phyloP scores from a whole-genome alignment of 2,888 invertebrate species.

The Crematogaster levior region DNA sequence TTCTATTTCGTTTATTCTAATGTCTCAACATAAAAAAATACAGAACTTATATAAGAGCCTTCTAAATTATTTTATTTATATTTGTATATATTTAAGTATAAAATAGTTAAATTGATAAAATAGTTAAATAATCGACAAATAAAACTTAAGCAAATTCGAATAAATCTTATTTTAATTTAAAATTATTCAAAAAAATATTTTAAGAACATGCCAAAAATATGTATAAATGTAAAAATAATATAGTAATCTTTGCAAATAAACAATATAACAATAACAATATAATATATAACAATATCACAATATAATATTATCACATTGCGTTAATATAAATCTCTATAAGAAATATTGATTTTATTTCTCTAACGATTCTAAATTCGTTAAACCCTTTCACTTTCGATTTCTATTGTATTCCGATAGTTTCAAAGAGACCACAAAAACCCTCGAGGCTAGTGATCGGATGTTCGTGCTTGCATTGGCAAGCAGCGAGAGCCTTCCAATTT shows the following conservation, averaged over 20 bases:
- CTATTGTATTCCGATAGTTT: slow-evolving; percentile 50
- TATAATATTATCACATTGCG: background rate
- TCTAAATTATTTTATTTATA: too few species aligned
- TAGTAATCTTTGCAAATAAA: background rate
- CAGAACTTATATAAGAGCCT: background rate
- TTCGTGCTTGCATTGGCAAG: slow-evolving; percentile 67
- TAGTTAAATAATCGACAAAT: too few species aligned
- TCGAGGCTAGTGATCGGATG: slow-evolving; percentile 25
- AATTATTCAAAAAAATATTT: background rate
- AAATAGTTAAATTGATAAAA: too few species aligned
- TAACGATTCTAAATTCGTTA: background rate
- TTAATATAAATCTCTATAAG: background rate
- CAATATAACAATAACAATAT: too few species aligned
- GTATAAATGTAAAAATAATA: too few species aligned
- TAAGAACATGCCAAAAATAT: background rate
- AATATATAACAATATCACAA: too few species aligned
- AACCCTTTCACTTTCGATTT: background rate
- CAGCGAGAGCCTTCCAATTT: slow-evolving; percentile 81
- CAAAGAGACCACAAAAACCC: slow-evolving; percentile 27
- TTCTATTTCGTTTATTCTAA: background rate
- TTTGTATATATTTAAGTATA: too few species aligned
- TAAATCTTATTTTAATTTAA: background rate
- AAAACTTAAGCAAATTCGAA: background rate
- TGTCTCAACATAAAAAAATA: background rate
- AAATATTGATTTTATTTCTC: too few species aligned